Percentiles rank a stretch among this genome's conserved stretches.
Conservation (phyloP, 2,888 invertebrate genomes). For the Eudasyphora cyanicolor region DNA sequence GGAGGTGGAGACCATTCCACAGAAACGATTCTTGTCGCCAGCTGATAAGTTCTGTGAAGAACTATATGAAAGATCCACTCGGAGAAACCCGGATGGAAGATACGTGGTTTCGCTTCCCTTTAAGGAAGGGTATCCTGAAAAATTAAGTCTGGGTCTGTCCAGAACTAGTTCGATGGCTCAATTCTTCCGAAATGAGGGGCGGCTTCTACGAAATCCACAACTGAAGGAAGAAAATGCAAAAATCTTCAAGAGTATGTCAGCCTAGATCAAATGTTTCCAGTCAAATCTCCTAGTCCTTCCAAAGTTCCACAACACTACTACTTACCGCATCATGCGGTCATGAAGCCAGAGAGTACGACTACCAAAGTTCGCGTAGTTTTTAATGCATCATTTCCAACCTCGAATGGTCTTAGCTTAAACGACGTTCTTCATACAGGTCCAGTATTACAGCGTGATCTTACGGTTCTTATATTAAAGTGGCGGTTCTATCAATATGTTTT, state of each 20-base stretch:
- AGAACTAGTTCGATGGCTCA: background rate
- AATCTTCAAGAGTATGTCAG: conserved; percentile 8
- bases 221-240: no score
- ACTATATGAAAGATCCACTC: background rate
- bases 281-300: background rate
- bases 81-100: no score
- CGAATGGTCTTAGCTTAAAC: conserved; percentile 7
- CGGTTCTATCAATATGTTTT: conserved; percentile 34
- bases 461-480: conserved; percentile 4
- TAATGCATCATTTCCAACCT: conserved; percentile 20
- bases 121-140: background rate
- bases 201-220: no score
- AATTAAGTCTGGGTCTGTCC: background rate
- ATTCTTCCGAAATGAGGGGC: conserved; percentile 38
- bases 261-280: background rate
- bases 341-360: conserved; percentile 31
- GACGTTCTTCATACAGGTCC: conserved; percentile 12
- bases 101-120: conserved; percentile 25
- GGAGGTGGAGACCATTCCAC: conserved; percentile 41
- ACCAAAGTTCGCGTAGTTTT: conserved; percentile 34
- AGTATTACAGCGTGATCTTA: conserved; percentile 13
- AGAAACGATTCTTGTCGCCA: background rate
- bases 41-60: conserved; percentile 31
- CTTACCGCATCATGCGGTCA: conserved; percentile 20
- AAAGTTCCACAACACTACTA: background rate